Conservation (phyloP, 2,113 vertebrate species). For the Carassius carassius region DNA sequence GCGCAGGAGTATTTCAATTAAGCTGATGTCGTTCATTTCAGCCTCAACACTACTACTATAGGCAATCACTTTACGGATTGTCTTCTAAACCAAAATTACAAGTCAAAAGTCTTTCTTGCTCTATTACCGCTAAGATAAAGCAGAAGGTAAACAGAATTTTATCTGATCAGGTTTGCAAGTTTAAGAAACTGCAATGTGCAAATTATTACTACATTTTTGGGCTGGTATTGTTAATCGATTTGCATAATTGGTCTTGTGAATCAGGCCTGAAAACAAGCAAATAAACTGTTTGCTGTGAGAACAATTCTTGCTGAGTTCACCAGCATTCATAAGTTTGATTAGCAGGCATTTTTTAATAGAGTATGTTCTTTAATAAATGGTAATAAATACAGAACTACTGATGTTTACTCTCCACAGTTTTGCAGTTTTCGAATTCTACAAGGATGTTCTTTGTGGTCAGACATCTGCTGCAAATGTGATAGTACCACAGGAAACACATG, state of each 20-base stretch:
- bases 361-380: neutral
- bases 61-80: neutral
- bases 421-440: neutral
- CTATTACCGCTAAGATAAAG: too few species aligned
- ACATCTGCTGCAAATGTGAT: slow-evolving; percentile 24
- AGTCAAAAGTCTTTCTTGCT: neutral
- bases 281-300: neutral
- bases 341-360: neutral
- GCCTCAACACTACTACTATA: neutral
- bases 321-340: neutral
- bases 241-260: too few species aligned
- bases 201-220: too few species aligned
- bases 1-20: neutral
- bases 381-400: neutral
- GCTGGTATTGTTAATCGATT: too few species aligned
- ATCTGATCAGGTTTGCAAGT: too few species aligned
- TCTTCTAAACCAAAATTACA: too few species aligned
- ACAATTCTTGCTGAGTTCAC: neutral
- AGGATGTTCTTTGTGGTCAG: neutral
- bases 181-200: too few species aligned
- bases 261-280: neutral
- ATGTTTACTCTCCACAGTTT: neutral
- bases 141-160: too few species aligned
- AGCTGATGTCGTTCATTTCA: neutral
- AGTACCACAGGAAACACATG: slow-evolving; percentile 43